A percentile compares a stretch with the other conserved stretches of the same genome.
Conservation (phyloP, 2,797 vertebrate genomes). For the Acanthopagrus latus region DNA sequence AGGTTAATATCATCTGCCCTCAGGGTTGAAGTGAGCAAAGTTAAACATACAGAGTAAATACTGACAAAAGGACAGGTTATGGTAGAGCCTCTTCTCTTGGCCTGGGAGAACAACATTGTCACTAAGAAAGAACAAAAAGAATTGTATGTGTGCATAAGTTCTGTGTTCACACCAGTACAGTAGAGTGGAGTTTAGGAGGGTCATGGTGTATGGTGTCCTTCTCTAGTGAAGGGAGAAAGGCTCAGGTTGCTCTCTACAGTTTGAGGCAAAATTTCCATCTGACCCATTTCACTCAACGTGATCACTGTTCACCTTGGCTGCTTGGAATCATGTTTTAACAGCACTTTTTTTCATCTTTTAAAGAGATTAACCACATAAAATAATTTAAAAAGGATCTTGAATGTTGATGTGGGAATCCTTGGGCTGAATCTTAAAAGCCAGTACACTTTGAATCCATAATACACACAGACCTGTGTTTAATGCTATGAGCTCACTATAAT, state of each 20-base stretch:
- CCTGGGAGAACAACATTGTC: neutral
- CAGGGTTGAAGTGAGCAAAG: neutral
- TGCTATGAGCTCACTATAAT: neutral
- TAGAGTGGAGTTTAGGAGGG: conserved; percentile 56
- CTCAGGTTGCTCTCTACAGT: conserved; percentile 79
- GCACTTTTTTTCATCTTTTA: neutral
- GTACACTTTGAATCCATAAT: neutral
- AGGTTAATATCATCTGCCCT: conserved; percentile 5
- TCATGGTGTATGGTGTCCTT: conserved; percentile 81
- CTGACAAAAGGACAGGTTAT: neutral
- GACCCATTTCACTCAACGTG: conserved; percentile 66
- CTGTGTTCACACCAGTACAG: conserved; percentile 57
- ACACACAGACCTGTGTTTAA: neutral
- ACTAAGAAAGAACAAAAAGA: neutral
- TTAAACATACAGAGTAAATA: neutral
- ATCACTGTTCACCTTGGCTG: conserved; percentile 33
- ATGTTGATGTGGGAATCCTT: neutral
- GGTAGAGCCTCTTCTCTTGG: neutral
- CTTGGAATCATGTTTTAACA: conserved; percentile 6
- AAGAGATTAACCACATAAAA: neutral
- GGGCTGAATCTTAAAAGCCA: neutral
- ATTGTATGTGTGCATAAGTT: conserved; percentile 3
- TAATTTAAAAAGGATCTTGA: neutral
- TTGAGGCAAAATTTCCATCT: conserved; percentile 79
- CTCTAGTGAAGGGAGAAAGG: conserved; percentile 70